phyloP scores from a whole-genome alignment of 2,888 invertebrate species.

The Celastrina argiolus region DNA sequence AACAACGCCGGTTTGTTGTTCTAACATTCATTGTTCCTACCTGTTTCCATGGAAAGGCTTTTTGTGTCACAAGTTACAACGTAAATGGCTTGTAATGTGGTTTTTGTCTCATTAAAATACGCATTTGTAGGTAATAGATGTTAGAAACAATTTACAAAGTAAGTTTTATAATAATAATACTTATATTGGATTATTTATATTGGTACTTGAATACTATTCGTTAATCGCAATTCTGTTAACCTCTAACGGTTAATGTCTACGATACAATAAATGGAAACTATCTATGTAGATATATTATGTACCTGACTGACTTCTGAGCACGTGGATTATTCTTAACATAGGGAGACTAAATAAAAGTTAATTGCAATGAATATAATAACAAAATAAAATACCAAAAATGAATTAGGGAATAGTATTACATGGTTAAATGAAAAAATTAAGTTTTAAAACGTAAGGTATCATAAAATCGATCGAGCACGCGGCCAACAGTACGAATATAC shows the following conservation, averaged over 20 bases:
- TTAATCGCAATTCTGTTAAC: not conserved
- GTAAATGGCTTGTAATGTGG: not conserved
- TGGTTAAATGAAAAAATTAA: not conserved
- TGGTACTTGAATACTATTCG: not conserved
- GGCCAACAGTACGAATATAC: not conserved
- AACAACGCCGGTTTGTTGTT: not conserved
- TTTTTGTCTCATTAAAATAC: not conserved
- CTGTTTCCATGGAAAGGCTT: not conserved
- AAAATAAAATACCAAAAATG: not conserved
- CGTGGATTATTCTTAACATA: not conserved
- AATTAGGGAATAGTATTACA: not conserved
- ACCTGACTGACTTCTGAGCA: not conserved
- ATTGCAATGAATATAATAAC: not conserved
- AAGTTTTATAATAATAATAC: no score
- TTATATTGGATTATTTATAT: not conserved
- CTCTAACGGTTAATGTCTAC: not conserved
- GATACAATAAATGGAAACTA: no score
- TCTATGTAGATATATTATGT: not conserved
- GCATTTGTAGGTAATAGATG: not conserved
- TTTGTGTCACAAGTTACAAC: not conserved
- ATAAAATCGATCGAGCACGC: slow-evolving; percentile 17
- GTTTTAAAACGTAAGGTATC: slow-evolving; percentile 13
- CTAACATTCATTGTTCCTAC: no score
- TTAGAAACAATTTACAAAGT: no score
- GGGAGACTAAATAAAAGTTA: not conserved